phyloP scores from a whole-genome alignment of 1,140 invertebrate genomes.

The Hermetia illucens region DNA sequence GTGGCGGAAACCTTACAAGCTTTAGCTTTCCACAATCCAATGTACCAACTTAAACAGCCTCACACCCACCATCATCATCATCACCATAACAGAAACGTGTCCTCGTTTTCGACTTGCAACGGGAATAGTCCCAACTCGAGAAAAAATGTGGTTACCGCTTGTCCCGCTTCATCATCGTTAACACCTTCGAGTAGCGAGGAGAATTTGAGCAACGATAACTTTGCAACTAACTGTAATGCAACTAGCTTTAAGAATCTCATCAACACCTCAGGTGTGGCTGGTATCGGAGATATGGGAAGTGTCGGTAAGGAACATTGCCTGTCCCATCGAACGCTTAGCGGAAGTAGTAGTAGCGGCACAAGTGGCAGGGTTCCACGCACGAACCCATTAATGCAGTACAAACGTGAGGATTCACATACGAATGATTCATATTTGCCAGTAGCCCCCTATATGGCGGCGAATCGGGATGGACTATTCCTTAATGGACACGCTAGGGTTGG shows the following conservation, averaged over 20 bases:
- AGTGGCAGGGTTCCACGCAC: conserved; percentile 35
- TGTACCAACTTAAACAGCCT: conserved; percentile 56
- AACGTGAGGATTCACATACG: conserved; percentile 20
- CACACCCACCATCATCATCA: conserved; percentile 9
- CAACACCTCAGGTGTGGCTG: conserved; percentile 11
- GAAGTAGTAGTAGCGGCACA: conserved; percentile 31
- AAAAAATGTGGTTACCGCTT: too few species aligned
- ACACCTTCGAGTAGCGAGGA: conserved; percentile 30
- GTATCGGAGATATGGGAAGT: conserved; percentile 8
- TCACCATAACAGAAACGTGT: conserved; percentile 6
- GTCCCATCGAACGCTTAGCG: conserved; percentile 31
- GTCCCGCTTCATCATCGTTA: conserved; percentile 10
- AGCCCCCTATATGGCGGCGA: not conserved
- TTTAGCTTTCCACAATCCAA: conserved; percentile 74
- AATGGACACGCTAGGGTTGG: conserved; percentile 4
- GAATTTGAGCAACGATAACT: conserved; percentile 24
- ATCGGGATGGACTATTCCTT: conserved; percentile 9
- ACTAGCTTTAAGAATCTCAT: not conserved
- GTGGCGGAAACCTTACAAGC: conserved; percentile 33
- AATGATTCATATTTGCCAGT: not conserved
- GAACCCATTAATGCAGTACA: conserved; percentile 30
- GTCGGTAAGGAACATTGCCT: conserved; percentile 15
- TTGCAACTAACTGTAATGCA: conserved; percentile 1
- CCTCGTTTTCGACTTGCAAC: not conserved
- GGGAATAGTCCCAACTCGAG: too few species aligned